Evolutionary conservation across 1,140 invertebrate genomes (phyloP), one percentile per base, ranked within the genome.

Genomic region (Pachyrhynchus sulphureomaculatus): DNA sequence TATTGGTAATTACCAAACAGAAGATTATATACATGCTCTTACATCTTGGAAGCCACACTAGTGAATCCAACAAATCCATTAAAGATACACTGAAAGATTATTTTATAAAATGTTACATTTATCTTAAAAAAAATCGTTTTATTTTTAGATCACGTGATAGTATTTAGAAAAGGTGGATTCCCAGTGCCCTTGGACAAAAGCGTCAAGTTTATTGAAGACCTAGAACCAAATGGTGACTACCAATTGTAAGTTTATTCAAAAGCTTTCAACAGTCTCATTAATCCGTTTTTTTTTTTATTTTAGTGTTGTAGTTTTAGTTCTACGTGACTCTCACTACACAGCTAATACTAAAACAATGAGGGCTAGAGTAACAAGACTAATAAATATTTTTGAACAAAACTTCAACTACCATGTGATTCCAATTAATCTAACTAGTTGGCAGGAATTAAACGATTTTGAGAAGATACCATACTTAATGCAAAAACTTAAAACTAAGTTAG

Each of bases 91-190:
- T n/a, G n/a, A n/a, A n/a, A n/a, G n/a, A n/a, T n/a, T n/a, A n/a
- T n/a, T n/a, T n/a, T n/a, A n/a, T n/a, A n/a, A n/a, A n/a, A n/a
- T n/a, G n/a, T n/a, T n/a, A n/a, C n/a, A n/a, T n/a, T n/a, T n/a
- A n/a, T n/a, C n/a, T n/a, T n/a, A n/a, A n/a, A n/a, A n/a, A n/a
- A n/a, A n/a, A n/a, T n/a, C n/a, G n/a, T n/a, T n/a, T n/a, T n/a
- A 62, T 64, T 77, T 78, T 62, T 55, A 83, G 82, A 84, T 76
- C 76, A 82, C 64, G 69, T 76, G 8, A 61, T 83, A 23, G 66
- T 82, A 2, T 76, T 83, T 72, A 71, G 78, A 34, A 78, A 80
- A 64, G 78, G 78, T 54, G 80, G 81, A 18, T 80, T 75, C 67
- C 76, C 81, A 12, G 64, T 83, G 21, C 72, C 77, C 26, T 69